Conservation (phyloP, 2,113 vertebrate species). For the Chlorocebus sabaeus region DNA sequence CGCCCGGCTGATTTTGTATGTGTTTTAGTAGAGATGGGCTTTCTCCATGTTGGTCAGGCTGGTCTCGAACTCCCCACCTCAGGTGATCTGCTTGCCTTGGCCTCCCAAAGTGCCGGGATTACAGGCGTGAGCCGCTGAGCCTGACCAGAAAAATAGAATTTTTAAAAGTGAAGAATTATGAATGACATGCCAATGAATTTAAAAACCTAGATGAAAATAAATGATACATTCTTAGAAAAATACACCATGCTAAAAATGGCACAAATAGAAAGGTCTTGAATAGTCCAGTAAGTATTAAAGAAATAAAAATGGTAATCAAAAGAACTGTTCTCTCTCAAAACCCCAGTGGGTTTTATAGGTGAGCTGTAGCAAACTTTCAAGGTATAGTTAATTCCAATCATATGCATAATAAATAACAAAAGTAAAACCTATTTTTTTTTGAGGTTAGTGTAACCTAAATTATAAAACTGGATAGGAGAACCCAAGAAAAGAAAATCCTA, state of each 20-base stretch:
- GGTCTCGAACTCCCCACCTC: no score
- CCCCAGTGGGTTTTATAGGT: background rate
- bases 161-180: background rate
- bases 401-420: background rate
- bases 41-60: no score
- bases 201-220: background rate
- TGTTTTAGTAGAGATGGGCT: no score
- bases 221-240: background rate
- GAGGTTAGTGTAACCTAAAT: background rate
- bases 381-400: background rate
- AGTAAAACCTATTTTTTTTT: conserved; percentile 3
- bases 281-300: background rate
- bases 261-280: background rate
- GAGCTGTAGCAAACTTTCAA: background rate
- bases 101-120: no score
- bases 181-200: background rate
- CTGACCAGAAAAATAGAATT: background rate
- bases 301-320: background rate
- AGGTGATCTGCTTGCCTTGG: no score
- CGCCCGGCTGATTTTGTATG: no score
- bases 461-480: background rate
- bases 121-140: no score
- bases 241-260: conserved; percentile 6
- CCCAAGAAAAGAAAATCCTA: background rate
- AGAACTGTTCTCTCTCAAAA: background rate